Percentiles rank a stretch among this genome's conserved stretches.
Conservation (phyloP, 2,888 invertebrate species). For the Acrobasis repandana region DNA sequence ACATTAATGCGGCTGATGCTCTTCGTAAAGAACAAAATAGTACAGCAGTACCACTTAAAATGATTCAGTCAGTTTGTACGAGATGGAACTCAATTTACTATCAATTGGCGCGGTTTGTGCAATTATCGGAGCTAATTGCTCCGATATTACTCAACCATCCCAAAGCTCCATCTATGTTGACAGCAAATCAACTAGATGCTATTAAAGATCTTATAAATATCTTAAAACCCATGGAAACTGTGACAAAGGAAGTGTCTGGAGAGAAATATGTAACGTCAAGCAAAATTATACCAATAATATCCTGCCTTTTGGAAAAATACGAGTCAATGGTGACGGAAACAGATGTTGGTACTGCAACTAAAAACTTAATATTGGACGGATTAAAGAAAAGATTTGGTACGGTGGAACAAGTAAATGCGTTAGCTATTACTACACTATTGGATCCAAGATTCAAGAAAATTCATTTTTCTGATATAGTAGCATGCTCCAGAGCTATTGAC, state of each 20-base stretch:
- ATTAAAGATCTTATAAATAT: slow-evolving; percentile 31
- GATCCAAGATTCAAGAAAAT: no score
- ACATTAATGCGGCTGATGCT: slow-evolving; percentile 36
- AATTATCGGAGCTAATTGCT: slow-evolving; percentile 32
- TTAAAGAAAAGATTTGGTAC: no score
- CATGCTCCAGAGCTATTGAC: slow-evolving; percentile 33
- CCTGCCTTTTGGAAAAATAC: neutral
- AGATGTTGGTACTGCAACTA: slow-evolving; percentile 1
- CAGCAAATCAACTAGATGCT: slow-evolving; percentile 30
- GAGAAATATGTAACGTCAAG: slow-evolving; percentile 1
- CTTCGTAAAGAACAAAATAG: slow-evolving; percentile 35
- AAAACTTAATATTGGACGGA: neutral
- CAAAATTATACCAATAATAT: slow-evolving; percentile 5
- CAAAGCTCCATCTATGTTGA: slow-evolving; percentile 33
- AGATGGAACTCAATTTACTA: slow-evolving; percentile 42
- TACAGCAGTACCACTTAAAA: slow-evolving; percentile 31
- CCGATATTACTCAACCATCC: slow-evolving; percentile 35
- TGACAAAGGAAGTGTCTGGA: neutral
- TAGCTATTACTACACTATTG: no score
- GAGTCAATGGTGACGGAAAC: neutral
- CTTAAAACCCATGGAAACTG: neutral
- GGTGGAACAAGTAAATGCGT: neutral
- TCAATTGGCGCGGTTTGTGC: slow-evolving; percentile 36
- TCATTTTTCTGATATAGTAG: slow-evolving; percentile 33
- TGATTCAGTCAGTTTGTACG: slow-evolving; percentile 39